Evolutionary conservation across 1,140 invertebrate genomes (phyloP), one percentile per base, ranked within the genome.

Genomic region (Penaeus chinensis): DNA sequence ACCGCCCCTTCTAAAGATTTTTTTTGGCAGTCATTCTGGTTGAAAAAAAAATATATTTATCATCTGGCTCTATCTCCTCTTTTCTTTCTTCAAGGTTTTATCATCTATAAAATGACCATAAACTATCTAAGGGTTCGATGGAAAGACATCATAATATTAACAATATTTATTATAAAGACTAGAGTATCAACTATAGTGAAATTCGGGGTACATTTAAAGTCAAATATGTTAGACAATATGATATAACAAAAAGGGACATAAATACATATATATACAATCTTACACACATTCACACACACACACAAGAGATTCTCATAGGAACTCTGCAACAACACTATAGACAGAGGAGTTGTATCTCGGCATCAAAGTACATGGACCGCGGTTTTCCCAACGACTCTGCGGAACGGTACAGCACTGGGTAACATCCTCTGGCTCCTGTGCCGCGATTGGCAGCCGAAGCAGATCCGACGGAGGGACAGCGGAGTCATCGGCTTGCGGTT

Each of bases 91-190:
- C 16, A 54, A 13, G 54, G 54, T 54, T 54, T 54, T 54, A 54
- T 16, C 16, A 16, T 54, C 37, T 37, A 27, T 19, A 10, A 74
- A 4, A 27, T 74, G 16, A n/a, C 11, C 11, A 19, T 27, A 27
- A 13, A 27, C 13, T 32, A 74, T n/a, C 22, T 8, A 69, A 82
- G 81, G 81, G 69, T n/a, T n/a, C 54, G 47, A 82, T 24, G n/a
- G 63, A 82, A 66, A 82, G 47, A 47, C 63, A 69, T 82, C 54
- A 47, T 66, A 82, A 82, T 47, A 32, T 37, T 69, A 42, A 82
- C 65, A 65, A 65, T 78, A 79, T 85, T 85, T 85, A 85, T 85
- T 85, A 85, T 47, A 85, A 85, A 85, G 84, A 85, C 84, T 85
- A 85, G 84, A 85, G 78, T 79, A 85, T 79, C 84, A 66, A 79